Conservation (phyloP, 2,113 vertebrate species). For the Engraulis encrasicolus region DNA sequence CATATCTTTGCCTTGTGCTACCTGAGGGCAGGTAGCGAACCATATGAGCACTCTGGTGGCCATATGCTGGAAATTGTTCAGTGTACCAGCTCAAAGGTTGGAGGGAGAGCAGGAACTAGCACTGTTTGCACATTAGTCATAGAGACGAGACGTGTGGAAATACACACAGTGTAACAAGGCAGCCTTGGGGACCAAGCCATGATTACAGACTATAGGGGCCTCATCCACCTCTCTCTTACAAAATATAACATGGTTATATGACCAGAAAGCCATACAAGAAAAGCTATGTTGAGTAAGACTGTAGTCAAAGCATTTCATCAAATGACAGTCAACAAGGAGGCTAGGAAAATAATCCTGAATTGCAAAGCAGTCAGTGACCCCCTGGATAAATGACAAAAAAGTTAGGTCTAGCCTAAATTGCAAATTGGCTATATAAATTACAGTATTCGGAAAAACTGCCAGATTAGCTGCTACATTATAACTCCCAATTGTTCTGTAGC, state of each 20-base stretch:
- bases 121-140: conserved; percentile 1
- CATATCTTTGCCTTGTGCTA: no score
- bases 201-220: background rate
- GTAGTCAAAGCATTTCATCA: background rate
- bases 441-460: background rate
- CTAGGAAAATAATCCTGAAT: background rate
- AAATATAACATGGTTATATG: background rate
- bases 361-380: background rate
- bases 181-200: background rate
- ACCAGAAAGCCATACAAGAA: background rate
- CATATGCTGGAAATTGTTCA: background rate
- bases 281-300: background rate
- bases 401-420: no score
- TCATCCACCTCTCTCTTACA: background rate
- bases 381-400: no score
- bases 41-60: background rate
- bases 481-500: no score
- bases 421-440: no score
- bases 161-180: background rate
- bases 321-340: background rate
- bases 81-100: background rate
- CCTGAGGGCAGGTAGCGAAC: conserved; percentile 9
- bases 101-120: conserved; percentile 10
- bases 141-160: background rate
- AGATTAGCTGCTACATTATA: background rate